Evolutionary conservation across 2,888 invertebrate genomes (phyloP).

Genomic region (Leptinotarsa tumamoca): DNA sequence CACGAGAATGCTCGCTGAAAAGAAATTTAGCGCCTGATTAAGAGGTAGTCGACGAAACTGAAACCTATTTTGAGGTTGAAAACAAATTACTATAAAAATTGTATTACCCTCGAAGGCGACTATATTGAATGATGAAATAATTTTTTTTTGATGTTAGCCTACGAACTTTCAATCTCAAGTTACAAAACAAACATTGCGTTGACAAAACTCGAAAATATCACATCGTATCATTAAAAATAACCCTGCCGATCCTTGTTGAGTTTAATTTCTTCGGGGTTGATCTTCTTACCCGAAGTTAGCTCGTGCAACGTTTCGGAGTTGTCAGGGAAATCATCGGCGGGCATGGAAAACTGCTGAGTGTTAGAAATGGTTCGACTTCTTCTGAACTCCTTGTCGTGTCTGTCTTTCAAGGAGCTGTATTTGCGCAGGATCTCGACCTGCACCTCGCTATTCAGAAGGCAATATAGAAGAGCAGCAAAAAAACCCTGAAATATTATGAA

Average conservation of each 20-base stretch:
- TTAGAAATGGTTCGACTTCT: conserved; percentile 47
- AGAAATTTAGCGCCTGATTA: too few relatives aligned
- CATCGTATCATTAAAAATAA: conserved; percentile 31
- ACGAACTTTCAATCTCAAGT: not conserved
- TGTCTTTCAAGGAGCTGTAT: conserved; percentile 51
- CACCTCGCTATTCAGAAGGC: conserved; percentile 75
- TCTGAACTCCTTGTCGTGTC: conserved; percentile 42
- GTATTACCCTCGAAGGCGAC: too few relatives aligned
- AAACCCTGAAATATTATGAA: conserved; percentile 69
- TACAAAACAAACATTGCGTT: conserved; percentile 16
- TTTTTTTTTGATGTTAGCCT: too few relatives aligned
- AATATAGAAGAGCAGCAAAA: conserved; percentile 74
- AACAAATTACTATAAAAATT: too few relatives aligned
- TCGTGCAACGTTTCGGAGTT: not conserved
- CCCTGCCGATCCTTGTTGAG: conserved; percentile 28
- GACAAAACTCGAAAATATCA: conserved; percentile 18
- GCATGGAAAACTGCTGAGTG: conserved; percentile 42
- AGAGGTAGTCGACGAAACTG: too few relatives aligned
- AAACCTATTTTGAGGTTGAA: too few relatives aligned
- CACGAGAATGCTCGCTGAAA: too few relatives aligned
- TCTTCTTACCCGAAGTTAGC: not conserved
- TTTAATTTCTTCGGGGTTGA: conserved; percentile 8
- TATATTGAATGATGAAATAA: too few relatives aligned
- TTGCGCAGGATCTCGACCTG: conserved; percentile 66
- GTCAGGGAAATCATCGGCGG: conserved; percentile 33